Evolutionary conservation across 2,888 invertebrate species (phyloP).

Genomic region (Xylophagus ater): DNA sequence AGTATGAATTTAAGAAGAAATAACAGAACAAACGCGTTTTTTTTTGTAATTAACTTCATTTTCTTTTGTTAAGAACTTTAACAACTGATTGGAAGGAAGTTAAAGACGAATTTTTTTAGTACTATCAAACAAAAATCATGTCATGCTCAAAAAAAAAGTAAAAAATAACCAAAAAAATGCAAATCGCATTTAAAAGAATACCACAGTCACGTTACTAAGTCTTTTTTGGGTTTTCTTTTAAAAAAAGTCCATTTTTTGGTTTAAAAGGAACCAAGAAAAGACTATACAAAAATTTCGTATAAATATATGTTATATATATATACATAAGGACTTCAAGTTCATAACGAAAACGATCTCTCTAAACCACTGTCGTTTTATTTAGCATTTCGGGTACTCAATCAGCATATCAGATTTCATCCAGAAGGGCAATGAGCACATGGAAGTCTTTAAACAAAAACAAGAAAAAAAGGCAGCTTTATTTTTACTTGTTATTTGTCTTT

Average conservation of each 20-base stretch:
- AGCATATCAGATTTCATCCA: slow-evolving; percentile 16
- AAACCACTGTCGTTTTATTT: too few species aligned
- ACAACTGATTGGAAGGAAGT: too few species aligned
- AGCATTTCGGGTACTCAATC: slow-evolving; percentile 15
- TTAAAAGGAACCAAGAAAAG: background rate
- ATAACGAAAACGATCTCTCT: too few species aligned
- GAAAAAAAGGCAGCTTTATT: background rate
- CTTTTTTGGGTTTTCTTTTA: too few species aligned
- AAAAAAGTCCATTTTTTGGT: background rate
- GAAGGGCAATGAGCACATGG: slow-evolving; percentile 14
- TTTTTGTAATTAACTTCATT: too few species aligned
- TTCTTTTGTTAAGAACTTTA: too few species aligned
- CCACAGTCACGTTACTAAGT: background rate
- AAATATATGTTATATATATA: too few species aligned
- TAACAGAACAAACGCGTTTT: too few species aligned
- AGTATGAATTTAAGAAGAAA: too few species aligned
- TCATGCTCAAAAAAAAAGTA: background rate
- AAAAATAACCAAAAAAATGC: too few species aligned
- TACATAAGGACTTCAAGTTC: too few species aligned
- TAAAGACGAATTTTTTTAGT: too few species aligned
- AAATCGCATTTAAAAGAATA: background rate
- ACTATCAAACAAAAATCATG: slow-evolving; percentile 1
- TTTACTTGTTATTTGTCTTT: slow-evolving; percentile 4
- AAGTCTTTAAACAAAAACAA: background rate
- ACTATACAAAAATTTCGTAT: background rate